Conservation (phyloP, 2,113 vertebrate species). For the Oostethus manadensis region DNA sequence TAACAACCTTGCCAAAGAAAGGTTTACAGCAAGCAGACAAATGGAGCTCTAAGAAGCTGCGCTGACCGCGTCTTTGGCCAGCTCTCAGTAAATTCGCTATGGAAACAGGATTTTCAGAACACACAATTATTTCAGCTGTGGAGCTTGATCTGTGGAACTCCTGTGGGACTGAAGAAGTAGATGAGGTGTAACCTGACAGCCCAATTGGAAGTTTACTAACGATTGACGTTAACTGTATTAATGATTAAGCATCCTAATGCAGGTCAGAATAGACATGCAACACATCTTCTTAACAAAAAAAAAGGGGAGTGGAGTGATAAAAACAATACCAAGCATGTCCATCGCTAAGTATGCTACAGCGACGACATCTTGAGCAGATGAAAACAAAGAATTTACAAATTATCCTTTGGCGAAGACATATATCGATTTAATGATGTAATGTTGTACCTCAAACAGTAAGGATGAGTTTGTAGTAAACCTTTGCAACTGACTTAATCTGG, state of each 20-base stretch:
- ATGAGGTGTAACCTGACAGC: not conserved
- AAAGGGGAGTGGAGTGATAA: not conserved
- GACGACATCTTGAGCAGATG: not conserved
- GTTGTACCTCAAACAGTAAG: too few relatives aligned
- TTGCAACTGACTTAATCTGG: too few relatives aligned
- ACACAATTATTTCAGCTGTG: not conserved
- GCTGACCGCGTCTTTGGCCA: not conserved
- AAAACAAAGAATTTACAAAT: not conserved
- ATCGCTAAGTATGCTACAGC: not conserved
- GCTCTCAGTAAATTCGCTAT: not conserved
- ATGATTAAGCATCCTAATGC: not conserved
- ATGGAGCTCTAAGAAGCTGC: not conserved
- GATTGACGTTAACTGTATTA: too few relatives aligned
- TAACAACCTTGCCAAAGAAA: constrained; percentile 13
- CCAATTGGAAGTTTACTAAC: too few relatives aligned
- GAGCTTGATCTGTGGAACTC: not conserved
- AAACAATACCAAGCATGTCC: not conserved
- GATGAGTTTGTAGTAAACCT: too few relatives aligned
- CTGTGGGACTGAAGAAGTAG: not conserved
- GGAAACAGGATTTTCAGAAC: not conserved
- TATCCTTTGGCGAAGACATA: too few relatives aligned
- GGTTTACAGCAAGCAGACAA: constrained; percentile 2
- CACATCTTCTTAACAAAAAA: too few relatives aligned
- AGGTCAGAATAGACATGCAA: not conserved
- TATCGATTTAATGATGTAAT: too few relatives aligned